These are phyloP conservation scores for Drosophila leonis DNA, from an alignment of 2,888 invertebrate genomes.

Conservation along the genomic window DNA sequence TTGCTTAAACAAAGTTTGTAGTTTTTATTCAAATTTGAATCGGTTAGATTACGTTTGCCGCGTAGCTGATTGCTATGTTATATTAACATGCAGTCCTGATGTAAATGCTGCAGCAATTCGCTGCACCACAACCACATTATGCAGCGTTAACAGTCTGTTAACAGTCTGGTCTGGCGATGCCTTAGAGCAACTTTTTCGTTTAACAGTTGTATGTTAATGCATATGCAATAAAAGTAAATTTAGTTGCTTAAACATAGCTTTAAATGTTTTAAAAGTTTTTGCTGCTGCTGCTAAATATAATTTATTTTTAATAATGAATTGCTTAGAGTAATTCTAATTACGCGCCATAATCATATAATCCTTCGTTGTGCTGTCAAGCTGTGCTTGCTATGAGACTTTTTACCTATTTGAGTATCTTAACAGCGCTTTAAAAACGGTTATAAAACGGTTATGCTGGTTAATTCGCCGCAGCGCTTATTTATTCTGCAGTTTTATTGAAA, in stretches of 20 bases:
- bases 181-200: too few species aligned
- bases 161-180: too few species aligned
- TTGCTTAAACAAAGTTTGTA: background rate
- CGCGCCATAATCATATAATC: background rate
- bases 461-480: background rate
- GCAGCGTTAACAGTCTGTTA: background rate
- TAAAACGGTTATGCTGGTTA: background rate
- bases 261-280: background rate
- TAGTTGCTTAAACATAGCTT: background rate
- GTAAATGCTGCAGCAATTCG: background rate
- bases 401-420: background rate
- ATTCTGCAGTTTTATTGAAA: background rate
- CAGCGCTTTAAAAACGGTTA: background rate
- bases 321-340: background rate
- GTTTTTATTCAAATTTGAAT: background rate
- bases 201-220: too few species aligned
- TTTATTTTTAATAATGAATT: too few species aligned
- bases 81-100: background rate
- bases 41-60: background rate
- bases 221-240: too few species aligned
- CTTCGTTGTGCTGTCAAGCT: background rate
- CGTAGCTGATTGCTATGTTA: background rate
- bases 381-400: constrained; percentile 8
- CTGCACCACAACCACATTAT: too few species aligned
- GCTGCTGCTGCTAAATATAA: background rate